Conservation (phyloP, 2,113 vertebrate genomes). For the Nesospiza acunhae region DNA sequence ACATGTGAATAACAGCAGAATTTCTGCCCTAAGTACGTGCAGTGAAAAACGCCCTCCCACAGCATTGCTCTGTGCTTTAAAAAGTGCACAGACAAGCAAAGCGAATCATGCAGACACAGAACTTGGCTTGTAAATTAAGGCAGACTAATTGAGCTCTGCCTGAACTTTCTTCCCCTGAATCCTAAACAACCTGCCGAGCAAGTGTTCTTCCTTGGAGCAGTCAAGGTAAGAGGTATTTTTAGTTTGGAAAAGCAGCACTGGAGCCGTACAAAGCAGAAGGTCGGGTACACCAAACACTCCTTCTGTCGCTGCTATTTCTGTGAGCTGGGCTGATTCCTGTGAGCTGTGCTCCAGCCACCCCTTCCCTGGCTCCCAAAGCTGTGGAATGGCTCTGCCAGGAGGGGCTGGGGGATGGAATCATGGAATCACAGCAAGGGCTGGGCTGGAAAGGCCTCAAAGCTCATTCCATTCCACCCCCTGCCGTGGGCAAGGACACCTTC, state of each 20-base stretch:
- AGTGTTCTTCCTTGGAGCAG: not conserved
- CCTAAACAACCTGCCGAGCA: not conserved
- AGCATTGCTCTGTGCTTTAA: not conserved
- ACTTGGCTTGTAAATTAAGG: not conserved
- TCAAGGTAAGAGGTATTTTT: not conserved
- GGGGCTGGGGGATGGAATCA: not conserved
- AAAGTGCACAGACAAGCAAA: not conserved
- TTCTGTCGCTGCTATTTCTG: not conserved
- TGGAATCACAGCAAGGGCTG: not conserved
- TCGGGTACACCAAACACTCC: not conserved
- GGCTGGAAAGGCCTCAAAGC: not conserved
- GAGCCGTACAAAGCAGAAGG: not conserved
- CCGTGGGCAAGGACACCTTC: not conserved
- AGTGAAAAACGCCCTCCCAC: not conserved
- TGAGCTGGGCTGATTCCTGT: not conserved
- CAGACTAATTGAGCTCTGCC: constrained; percentile 5
- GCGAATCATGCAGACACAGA: not conserved
- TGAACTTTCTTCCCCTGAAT: constrained; percentile 23
- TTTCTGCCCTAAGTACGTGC: not conserved
- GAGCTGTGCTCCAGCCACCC: not conserved
- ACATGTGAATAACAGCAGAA: not conserved
- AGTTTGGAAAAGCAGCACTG: not conserved
- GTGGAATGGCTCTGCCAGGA: not conserved
- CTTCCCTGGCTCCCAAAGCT: not conserved
- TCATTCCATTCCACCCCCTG: not conserved